Evolutionary conservation across 2,888 invertebrate genomes (phyloP), one percentile per base, ranked within the genome.

Genomic region (Globia sparganii): DNA sequence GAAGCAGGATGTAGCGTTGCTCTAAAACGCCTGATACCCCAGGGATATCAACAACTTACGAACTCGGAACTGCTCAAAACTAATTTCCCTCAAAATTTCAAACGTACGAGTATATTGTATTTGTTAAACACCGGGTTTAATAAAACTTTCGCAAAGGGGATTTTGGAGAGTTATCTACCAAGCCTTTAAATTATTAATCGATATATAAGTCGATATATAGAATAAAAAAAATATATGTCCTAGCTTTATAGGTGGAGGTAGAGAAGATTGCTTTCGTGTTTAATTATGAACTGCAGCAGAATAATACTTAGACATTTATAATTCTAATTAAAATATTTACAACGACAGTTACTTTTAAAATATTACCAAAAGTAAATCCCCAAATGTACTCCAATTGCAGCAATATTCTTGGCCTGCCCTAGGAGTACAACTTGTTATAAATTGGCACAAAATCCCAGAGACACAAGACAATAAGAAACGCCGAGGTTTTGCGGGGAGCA

Each of bases 381-480:
- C 18, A 71, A 83, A 76, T 72, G 49, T 76, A 76, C 25, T 75
- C 77, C 59, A 84, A 75, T 72, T 75, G 77, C 78, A 58, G 72
- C 72, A 77, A 84, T 82, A 83, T 78, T 69, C 74, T 80, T 78
- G 75, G 80, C 25, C 31, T 67, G 64, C 43, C 62, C 28, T 56
- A 53, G 78, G 72, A 72, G 79, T 75, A 87, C 72, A 82, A 83
- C 84, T 88, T 87, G 87, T 89, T 90, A 93, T 94, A 94, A 94
- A 94, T 94, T 90, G 91, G 86, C 86, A 90, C 87, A 85, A 93
- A 93, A 93, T 94, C 92, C 93, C 91, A 87, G 88, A 86, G 87
- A 92, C 91, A 91, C 92, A 91, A 93, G 89, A 91, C 93, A 92
- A 93, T 94, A 94, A 94, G 94, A 93, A 94, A 93, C 89, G 90